Percentiles rank a stretch among this genome's conserved stretches.
phyloP scores from a whole-genome alignment of 2,888 invertebrate species.

The Rhagonycha lutea region DNA sequence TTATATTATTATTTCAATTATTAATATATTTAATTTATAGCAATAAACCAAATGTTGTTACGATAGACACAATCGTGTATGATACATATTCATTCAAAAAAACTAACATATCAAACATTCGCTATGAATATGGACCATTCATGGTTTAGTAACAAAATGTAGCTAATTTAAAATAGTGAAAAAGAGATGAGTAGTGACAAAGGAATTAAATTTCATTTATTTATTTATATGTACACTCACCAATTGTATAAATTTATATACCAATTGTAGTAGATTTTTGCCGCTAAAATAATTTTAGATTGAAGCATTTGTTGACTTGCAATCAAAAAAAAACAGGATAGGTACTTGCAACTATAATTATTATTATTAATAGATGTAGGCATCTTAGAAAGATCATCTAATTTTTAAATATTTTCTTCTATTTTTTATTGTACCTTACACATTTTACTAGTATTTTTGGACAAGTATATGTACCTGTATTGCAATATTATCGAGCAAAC shows the following conservation, averaged over 20 bases:
- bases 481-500: not conserved
- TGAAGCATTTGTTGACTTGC: slow-evolving; percentile 53
- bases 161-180: not conserved
- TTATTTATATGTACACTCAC: slow-evolving; percentile 21
- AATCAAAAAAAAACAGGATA: slow-evolving; percentile 38
- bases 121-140: not conserved
- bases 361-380: not conserved
- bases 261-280: slow-evolving; percentile 25
- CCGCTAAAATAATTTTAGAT: slow-evolving; percentile 32
- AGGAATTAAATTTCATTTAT: slow-evolving; percentile 9
- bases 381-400: not conserved
- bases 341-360: slow-evolving; percentile 8
- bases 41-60: slow-evolving; percentile 51
- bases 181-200: slow-evolving; percentile 7
- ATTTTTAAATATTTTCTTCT: not conserved
- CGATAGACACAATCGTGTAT: not conserved
- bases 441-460: slow-evolving; percentile 14
- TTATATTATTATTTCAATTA: slow-evolving; percentile 33
- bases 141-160: not conserved
- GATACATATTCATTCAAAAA: not conserved
- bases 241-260: slow-evolving; percentile 22
- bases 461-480: slow-evolving; percentile 26
- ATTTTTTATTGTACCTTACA: slow-evolving; percentile 3
- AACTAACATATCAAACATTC: slow-evolving; percentile 8
- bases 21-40: slow-evolving; percentile 47